Conservation (phyloP, 2,113 vertebrate genomes). For the Elaphurus davidianus region DNA sequence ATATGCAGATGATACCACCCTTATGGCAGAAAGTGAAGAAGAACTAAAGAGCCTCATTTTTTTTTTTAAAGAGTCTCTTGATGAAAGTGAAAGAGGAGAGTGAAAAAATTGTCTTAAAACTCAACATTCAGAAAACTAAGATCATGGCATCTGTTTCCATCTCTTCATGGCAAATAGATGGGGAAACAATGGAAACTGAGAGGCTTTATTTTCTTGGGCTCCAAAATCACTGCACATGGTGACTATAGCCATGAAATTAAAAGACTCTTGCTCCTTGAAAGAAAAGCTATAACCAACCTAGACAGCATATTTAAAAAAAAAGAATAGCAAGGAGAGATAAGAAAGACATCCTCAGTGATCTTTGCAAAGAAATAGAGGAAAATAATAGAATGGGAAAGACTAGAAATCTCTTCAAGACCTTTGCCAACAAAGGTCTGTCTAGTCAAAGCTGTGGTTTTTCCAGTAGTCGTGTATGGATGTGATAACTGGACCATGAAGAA, state of each 20-base stretch:
- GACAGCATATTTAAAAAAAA: neutral
- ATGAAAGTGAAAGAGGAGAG: neutral
- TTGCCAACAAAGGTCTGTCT: neutral
- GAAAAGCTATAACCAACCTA: neutral
- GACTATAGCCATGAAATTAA: neutral
- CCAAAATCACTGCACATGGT: neutral
- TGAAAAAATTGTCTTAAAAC: neutral
- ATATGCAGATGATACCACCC: neutral
- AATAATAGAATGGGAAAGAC: neutral
- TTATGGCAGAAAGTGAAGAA: neutral
- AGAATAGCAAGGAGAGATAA: neutral
- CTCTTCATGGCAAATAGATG: neutral
- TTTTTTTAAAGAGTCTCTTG: neutral
- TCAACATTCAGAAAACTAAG: neutral
- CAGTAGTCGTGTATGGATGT: neutral
- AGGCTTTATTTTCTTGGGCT: neutral
- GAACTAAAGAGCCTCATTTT: neutral
- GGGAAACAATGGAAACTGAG: neutral
- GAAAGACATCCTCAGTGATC: neutral
- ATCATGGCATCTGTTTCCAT: neutral
- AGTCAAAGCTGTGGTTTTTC: neutral
- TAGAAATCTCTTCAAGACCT: neutral
- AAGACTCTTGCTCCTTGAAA: neutral
- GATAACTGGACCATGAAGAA: neutral
- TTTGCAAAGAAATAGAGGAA: neutral